phyloP scores from a whole-genome alignment of 2,113 vertebrate genomes.

The Larimichthys polyactis region DNA sequence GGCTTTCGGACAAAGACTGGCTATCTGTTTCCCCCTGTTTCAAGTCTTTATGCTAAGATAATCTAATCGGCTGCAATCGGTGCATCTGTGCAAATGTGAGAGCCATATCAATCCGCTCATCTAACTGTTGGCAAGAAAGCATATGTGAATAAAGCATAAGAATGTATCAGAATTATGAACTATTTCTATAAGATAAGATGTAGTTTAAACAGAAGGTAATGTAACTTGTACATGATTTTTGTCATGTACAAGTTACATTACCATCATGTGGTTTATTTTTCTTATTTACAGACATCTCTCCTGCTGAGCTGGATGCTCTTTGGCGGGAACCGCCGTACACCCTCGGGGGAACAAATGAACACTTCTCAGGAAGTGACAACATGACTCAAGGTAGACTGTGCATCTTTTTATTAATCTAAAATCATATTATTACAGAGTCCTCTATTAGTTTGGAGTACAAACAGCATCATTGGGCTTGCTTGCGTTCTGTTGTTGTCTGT shows the following conservation, averaged over 20 bases:
- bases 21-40: not conserved
- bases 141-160: not conserved
- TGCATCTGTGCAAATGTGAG: not conserved
- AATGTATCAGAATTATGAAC: too few relatives aligned
- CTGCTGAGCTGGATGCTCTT: conserved; percentile 85
- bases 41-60: not conserved
- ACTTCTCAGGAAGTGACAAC: conserved; percentile 81
- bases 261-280: not conserved
- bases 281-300: conserved; percentile 78
- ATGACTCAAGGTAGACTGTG: conserved; percentile 83
- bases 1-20: not conserved
- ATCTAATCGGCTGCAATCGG: not conserved
- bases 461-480: not conserved
- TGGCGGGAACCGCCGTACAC: conserved; percentile 83
- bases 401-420: not conserved
- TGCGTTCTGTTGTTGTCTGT: conserved; percentile 15
- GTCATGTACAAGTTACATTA: not conserved
- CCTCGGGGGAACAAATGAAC: conserved; percentile 78
- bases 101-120: not conserved
- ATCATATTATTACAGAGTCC: not conserved
- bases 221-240: not conserved
- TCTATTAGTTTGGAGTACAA: conserved; percentile 4
- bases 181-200: too few relatives aligned
- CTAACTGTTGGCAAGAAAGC: not conserved
- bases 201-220: too few relatives aligned